Conservation (phyloP, 1,140 invertebrate species). For the Uloborus diversus region DNA sequence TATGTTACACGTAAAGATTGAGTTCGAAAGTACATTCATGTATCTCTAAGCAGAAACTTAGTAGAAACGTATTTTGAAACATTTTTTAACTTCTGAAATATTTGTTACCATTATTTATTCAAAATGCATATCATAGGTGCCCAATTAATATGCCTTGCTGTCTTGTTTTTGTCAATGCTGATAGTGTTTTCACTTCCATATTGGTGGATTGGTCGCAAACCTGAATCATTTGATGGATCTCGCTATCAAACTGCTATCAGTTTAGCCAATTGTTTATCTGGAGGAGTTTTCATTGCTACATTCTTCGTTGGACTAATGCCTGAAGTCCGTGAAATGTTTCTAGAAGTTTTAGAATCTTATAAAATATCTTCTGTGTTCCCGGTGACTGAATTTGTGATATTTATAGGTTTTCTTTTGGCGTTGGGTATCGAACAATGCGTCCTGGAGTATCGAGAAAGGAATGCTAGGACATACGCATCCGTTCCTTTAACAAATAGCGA, state of each 20-base stretch:
- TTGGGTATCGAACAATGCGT: slow-evolving; percentile 81
- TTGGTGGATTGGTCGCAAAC: slow-evolving; percentile 31
- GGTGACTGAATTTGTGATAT: slow-evolving; percentile 76
- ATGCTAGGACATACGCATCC: slow-evolving; percentile 16
- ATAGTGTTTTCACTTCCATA: slow-evolving; percentile 37
- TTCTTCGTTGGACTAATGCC: slow-evolving; percentile 82
- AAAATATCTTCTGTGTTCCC: slow-evolving; percentile 66
- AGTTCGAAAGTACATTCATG: too few species aligned
- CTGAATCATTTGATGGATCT: slow-evolving; percentile 2
- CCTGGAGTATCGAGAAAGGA: slow-evolving; percentile 60
- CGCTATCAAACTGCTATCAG: slow-evolving; percentile 33
- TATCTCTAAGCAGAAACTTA: too few species aligned
- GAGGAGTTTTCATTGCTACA: slow-evolving; percentile 83
- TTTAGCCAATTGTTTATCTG: slow-evolving; percentile 75
- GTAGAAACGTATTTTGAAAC: too few species aligned
- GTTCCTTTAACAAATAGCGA: not conserved
- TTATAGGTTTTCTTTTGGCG: slow-evolving; percentile 83
- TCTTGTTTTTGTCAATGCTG: slow-evolving; percentile 36
- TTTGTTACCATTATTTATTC: too few species aligned
- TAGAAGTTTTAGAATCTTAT: slow-evolving; percentile 38
- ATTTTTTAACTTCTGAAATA: too few species aligned
- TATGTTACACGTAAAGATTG: too few species aligned
- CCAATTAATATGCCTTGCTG: slow-evolving; percentile 15
- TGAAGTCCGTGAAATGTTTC: slow-evolving; percentile 73
- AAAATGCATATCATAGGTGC: slow-evolving; percentile 43